A percentile compares a stretch with the other conserved stretches of the same genome.
Conservation (phyloP, 2,888 invertebrate genomes). For the Meiosimyza decipiens region DNA sequence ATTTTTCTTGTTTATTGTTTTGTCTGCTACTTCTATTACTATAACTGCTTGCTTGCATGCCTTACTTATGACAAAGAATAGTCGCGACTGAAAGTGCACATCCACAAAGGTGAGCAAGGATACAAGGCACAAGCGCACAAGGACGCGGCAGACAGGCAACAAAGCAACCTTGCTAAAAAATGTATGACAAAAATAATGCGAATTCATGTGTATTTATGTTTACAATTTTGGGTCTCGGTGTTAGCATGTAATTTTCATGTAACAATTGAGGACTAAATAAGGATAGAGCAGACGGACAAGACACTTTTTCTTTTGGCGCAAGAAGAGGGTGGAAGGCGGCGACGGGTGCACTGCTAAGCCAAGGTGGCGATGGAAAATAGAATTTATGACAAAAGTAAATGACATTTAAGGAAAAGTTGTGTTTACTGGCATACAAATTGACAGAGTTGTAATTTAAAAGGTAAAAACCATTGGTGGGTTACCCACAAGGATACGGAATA, state of each 20-base stretch:
- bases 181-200: constrained; percentile 57
- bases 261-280: constrained; percentile 16
- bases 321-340: too few species aligned
- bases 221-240: constrained; percentile 51
- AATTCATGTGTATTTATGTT: constrained; percentile 51
- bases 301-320: background rate
- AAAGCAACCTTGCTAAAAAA: constrained; percentile 55
- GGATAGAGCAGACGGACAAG: background rate
- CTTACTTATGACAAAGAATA: background rate
- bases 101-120: background rate
- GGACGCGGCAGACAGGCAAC: background rate
- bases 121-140: background rate
- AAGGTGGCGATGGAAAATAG: background rate
- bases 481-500: too few species aligned
- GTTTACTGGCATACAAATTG: background rate
- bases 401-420: constrained; percentile 23
- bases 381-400: constrained; percentile 19
- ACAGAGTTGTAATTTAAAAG: too few species aligned
- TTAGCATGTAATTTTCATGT: constrained; percentile 56
- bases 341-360: too few species aligned
- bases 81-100: background rate
- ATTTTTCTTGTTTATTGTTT: background rate
- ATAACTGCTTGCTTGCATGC: background rate
- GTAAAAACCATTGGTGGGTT: too few species aligned
- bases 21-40: background rate